Conservation (phyloP, 2,797 vertebrate species). For the Capromys pilorides region DNA sequence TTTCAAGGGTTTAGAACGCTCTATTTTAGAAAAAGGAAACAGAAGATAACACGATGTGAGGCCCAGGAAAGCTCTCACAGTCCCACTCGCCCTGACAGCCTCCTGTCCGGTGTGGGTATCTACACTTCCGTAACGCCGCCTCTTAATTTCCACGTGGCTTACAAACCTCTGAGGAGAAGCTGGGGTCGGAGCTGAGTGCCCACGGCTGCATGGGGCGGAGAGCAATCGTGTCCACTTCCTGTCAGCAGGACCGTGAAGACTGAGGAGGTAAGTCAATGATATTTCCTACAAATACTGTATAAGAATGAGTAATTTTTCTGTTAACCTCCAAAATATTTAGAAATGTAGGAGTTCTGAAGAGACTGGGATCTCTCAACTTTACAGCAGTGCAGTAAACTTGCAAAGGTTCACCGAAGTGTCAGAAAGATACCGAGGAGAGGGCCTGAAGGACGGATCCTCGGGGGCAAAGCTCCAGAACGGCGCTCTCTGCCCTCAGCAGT, state of each 20-base stretch:
- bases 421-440: not conserved
- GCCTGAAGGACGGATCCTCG: slow-evolving; percentile 32
- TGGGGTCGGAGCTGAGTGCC: not conserved
- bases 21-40: slow-evolving; percentile 11
- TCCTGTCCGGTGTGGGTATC: not conserved
- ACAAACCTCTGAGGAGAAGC: not conserved
- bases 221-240: not conserved
- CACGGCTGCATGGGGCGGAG: not conserved
- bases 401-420: not conserved
- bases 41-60: not conserved
- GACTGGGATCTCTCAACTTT: not conserved
- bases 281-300: not conserved
- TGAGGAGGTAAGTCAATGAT: slow-evolving; percentile 52
- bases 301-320: slow-evolving; percentile 8
- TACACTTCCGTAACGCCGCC: not conserved
- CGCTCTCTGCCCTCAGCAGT: not conserved
- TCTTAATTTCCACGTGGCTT: not conserved
- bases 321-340: slow-evolving; percentile 48
- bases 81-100: not conserved
- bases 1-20: not conserved
- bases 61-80: not conserved
- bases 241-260: slow-evolving; percentile 14
- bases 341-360: slow-evolving; percentile 7
- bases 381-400: not conserved
- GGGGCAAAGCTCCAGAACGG: slow-evolving; percentile 11